Conservation (phyloP, 2,888 invertebrate species). For the Cheilosia soror region DNA sequence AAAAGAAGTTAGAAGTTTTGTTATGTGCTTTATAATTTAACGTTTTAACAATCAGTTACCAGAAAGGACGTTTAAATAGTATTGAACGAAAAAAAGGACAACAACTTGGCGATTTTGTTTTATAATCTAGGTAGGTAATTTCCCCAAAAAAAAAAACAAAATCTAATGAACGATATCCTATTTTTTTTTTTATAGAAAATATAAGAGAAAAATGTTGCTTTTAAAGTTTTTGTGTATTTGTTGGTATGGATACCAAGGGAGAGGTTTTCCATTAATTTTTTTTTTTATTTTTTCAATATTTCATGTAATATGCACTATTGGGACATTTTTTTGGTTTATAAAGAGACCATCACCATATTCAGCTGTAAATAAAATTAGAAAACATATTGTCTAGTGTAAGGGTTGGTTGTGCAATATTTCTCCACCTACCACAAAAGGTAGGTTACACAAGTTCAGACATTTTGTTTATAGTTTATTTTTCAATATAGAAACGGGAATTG, state of each 20-base stretch:
- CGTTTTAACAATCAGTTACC: neutral
- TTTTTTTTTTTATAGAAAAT: neutral
- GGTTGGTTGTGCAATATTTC: constrained; percentile 57
- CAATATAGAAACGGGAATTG: neutral
- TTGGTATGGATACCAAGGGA: neutral
- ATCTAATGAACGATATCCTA: no score
- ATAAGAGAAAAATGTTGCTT: neutral
- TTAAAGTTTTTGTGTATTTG: neutral
- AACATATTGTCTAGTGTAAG: constrained; percentile 7
- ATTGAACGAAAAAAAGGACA: no score
- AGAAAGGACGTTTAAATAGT: neutral
- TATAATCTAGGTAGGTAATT: neutral
- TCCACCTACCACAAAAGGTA: neutral
- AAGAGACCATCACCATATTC: neutral
- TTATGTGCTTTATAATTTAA: neutral
- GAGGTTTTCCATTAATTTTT: neutral
- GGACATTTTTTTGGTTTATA: neutral
- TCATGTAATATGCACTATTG: neutral
- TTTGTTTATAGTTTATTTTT: neutral
- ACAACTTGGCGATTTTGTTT: no score
- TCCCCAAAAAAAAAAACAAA: neutral
- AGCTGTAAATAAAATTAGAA: neutral
- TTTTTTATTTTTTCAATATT: neutral
- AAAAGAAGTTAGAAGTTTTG: neutral
- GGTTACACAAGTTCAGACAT: constrained; percentile 41